These are phyloP conservation scores for Hemistola chrysoprasaria DNA, from an alignment of 2,888 invertebrate species.

Conservation along the genomic window DNA sequence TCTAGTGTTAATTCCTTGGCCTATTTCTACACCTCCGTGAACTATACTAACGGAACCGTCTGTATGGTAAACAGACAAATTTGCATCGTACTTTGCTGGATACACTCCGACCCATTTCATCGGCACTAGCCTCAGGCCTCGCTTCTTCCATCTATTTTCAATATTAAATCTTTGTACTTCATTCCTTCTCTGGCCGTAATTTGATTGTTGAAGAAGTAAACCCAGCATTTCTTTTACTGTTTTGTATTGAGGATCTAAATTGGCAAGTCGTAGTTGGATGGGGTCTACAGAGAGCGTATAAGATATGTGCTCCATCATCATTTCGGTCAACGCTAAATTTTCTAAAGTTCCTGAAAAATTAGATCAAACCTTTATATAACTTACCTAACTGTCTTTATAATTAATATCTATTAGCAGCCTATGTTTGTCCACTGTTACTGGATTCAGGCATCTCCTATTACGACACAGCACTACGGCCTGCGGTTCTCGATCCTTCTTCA, in stretches of 20 bases:
- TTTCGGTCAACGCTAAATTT: constrained; percentile 77
- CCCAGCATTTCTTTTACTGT: constrained; percentile 68
- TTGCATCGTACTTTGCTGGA: constrained; percentile 22
- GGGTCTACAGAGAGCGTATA: constrained; percentile 79
- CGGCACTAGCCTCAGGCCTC: constrained; percentile 82
- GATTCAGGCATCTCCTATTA: too few species aligned
- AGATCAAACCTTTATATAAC: too few species aligned
- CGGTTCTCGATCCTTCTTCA: too few species aligned
- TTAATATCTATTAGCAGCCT: too few species aligned
- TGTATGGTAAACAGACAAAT: constrained; percentile 41
- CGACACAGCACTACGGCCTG: too few species aligned
- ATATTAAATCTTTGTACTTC: constrained; percentile 79
- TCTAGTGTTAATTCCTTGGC: constrained; percentile 89
- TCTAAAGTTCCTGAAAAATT: constrained; percentile 73
- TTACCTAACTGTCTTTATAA: too few species aligned
- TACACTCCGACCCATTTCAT: constrained; percentile 74
- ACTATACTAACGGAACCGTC: constrained; percentile 85
- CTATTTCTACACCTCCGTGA: constrained; percentile 51
- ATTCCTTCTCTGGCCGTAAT: constrained; percentile 72
- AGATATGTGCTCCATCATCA: constrained; percentile 84
- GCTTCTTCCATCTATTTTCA: constrained; percentile 87
- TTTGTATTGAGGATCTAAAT: constrained; percentile 56
- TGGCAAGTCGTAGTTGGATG: constrained; percentile 74
- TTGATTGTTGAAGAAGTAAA: constrained; percentile 69
- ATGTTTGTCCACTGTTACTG: too few species aligned